Evolutionary conservation across 2,797 vertebrate genomes (phyloP).

Genomic region (Oophaga sylvatica): DNA sequence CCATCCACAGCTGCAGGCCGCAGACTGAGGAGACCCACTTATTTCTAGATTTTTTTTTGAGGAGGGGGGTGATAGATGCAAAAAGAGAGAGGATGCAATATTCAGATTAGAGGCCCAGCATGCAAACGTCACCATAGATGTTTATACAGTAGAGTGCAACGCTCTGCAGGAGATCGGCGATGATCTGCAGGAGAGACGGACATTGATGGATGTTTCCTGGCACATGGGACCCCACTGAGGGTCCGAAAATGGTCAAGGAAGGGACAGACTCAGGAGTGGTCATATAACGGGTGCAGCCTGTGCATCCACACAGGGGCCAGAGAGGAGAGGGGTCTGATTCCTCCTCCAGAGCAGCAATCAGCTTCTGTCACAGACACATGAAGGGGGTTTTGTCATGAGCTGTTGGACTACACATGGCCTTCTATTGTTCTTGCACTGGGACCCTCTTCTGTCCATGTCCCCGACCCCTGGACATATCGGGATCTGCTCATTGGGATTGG

Average conservation of each 20-base stretch:
- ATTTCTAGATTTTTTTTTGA: background rate
- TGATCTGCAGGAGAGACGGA: background rate
- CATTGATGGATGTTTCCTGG: too few species aligned
- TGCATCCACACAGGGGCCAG: too few species aligned
- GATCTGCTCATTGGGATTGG: too few species aligned
- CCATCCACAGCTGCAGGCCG: constrained; percentile 13
- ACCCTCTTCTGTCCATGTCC: too few species aligned
- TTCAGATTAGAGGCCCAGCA: background rate
- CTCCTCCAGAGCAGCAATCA: too few species aligned
- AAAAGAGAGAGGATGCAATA: background rate
- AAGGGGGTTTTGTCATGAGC: too few species aligned
- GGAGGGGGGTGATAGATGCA: background rate
- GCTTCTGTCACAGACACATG: too few species aligned
- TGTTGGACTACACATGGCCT: too few species aligned
- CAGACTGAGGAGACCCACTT: background rate
- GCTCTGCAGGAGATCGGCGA: background rate
- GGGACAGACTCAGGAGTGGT: too few species aligned
- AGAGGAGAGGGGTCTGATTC: too few species aligned
- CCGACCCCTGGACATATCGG: too few species aligned
- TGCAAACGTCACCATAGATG: background rate
- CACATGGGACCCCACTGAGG: background rate
- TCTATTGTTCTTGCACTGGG: too few species aligned
- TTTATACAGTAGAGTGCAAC: background rate
- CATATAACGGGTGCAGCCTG: background rate
- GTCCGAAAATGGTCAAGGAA: background rate